Evolutionary conservation across 2,113 vertebrate genomes (phyloP).

Genomic region (Perca schrenkii): DNA sequence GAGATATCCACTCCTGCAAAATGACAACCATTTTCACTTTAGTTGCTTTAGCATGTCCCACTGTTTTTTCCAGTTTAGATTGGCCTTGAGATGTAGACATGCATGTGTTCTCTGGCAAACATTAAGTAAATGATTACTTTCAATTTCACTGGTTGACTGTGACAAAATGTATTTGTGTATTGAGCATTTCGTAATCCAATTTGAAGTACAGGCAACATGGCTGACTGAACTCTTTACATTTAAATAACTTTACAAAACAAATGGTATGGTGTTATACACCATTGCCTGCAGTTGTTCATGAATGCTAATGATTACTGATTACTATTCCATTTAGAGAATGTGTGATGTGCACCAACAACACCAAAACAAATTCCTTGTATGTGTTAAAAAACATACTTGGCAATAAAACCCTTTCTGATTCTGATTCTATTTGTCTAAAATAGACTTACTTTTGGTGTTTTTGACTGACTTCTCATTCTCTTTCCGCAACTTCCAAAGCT

Average conservation of each 20-base stretch:
- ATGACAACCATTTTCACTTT: background rate
- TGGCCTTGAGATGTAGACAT: background rate
- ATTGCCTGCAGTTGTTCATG: background rate
- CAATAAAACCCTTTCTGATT: no score
- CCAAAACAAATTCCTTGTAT: no score
- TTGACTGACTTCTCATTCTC: background rate
- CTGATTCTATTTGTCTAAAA: background rate
- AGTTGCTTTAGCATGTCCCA: background rate
- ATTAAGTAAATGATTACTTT: background rate
- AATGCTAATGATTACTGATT: background rate
- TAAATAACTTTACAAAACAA: no score
- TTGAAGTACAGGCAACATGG: background rate
- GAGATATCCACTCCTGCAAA: constrained; percentile 4
- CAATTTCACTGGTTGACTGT: background rate
- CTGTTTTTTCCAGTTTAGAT: background rate
- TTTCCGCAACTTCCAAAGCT: background rate
- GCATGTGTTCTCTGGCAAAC: background rate
- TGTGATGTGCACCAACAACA: no score
- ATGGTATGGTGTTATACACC: background rate
- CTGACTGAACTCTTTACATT: background rate
- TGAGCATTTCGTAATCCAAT: background rate
- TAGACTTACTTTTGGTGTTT: constrained; percentile 1
- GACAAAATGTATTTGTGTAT: background rate
- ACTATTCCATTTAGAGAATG: no score
- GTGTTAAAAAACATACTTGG: no score